phyloP scores from a whole-genome alignment of 2,113 vertebrate genomes.

The Progne subis region DNA sequence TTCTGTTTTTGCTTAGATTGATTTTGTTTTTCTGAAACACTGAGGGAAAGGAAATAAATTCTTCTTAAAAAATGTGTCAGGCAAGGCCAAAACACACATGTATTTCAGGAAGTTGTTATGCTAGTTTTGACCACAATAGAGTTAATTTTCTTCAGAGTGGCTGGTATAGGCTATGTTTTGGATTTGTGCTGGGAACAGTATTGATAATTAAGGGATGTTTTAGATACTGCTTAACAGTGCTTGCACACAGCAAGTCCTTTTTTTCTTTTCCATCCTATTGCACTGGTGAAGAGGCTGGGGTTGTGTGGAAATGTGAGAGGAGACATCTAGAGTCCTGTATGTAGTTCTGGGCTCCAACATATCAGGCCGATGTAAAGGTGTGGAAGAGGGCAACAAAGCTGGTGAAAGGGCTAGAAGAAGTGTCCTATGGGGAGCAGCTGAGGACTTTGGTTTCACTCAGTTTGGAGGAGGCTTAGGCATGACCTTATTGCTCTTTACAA shows the following conservation, averaged over 20 bases:
- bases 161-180: neutral
- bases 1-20: neutral
- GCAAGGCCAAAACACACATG: neutral
- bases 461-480: neutral
- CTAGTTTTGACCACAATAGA: neutral
- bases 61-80: accelerated
- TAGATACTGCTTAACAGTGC: neutral
- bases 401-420: neutral
- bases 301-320: accelerated
- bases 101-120: neutral
- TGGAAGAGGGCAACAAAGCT: neutral
- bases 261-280: neutral
- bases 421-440: neutral
- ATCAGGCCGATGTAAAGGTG: neutral
- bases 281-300: neutral
- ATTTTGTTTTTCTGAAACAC: neutral
- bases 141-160: neutral
- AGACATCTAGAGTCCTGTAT: neutral
- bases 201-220: neutral
- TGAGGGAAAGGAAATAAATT: neutral
- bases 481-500: neutral
- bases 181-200: neutral
- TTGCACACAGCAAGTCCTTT: neutral
- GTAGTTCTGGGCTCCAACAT: neutral
- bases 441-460: neutral